These are phyloP conservation scores for Ellobium chinense DNA, from an alignment of 2,888 invertebrate genomes.

Conservation along the genomic window DNA sequence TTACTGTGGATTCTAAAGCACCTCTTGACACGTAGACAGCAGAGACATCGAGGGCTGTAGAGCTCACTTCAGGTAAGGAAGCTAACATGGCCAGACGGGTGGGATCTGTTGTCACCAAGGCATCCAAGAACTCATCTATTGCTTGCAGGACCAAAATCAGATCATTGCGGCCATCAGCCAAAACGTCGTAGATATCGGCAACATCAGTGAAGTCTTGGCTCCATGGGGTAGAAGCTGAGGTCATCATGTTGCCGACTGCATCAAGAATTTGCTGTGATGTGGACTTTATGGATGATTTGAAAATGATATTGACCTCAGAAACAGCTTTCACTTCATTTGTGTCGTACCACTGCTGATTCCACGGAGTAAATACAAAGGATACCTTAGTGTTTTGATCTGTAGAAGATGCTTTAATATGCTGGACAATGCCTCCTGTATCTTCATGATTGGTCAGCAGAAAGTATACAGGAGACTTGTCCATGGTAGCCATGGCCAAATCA, in stretches of 20 bases:
- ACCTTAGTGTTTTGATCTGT: not conserved
- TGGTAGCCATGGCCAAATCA: not conserved
- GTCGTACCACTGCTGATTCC: not conserved
- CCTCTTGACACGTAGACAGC: not conserved
- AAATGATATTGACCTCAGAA: not conserved
- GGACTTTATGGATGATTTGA: not conserved
- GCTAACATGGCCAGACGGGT: not conserved
- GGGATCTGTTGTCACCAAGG: not conserved
- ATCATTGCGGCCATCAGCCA: not conserved
- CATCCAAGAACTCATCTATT: not conserved
- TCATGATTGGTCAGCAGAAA: constrained; percentile 8
- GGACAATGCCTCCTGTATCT: not conserved
- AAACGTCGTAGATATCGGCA: not conserved
- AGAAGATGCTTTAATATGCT: not conserved
- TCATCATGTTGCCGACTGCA: not conserved
- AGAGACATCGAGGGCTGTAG: constrained; percentile 1
- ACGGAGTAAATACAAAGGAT: not conserved
- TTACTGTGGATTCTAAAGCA: no score
- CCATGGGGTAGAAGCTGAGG: not conserved
- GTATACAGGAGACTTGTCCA: not conserved
- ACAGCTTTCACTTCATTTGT: not conserved
- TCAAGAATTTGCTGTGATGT: not conserved
- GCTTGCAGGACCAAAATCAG: not conserved
- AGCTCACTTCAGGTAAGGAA: not conserved
- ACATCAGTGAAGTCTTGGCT: not conserved